A percentile compares a stretch with the other conserved stretches of the same genome.
These are phyloP conservation scores for Aldrovandia affinis DNA, from an alignment of 2,797 vertebrate species.

Conservation along the genomic window DNA sequence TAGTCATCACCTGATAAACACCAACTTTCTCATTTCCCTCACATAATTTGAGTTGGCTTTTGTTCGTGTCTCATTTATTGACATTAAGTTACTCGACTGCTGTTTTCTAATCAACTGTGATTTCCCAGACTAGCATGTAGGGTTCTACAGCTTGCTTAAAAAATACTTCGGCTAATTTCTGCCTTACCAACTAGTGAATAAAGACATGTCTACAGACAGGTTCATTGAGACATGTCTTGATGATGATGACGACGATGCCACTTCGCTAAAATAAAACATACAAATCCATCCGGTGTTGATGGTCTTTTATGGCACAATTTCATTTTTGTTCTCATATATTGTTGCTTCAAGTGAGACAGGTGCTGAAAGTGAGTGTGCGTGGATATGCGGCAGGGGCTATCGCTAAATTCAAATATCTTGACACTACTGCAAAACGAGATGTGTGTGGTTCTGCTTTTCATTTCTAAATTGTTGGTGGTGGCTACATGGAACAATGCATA, in stretches of 20 bases:
- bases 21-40: not conserved
- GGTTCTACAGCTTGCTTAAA: not conserved
- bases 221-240: not conserved
- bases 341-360: not conserved
- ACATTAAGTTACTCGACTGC: not conserved
- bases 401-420: not conserved
- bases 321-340: not conserved
- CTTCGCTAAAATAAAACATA: not conserved
- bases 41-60: not conserved
- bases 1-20: not conserved
- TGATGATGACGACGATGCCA: not conserved
- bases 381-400: conserved; percentile 13
- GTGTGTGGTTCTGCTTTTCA: not conserved
- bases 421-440: not conserved
- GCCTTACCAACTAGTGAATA: not conserved
- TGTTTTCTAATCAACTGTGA: not conserved
- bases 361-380: not conserved
- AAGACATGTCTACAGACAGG: no score
- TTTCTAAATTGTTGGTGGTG: not conserved
- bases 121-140: not conserved
- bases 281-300: not conserved
- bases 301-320: not conserved
- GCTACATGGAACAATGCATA: not conserved
- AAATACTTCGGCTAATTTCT: not conserved
- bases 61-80: not conserved